Evolutionary conservation across 2,113 vertebrate genomes (phyloP).

Genomic region (Acinonyx jubatus): DNA sequence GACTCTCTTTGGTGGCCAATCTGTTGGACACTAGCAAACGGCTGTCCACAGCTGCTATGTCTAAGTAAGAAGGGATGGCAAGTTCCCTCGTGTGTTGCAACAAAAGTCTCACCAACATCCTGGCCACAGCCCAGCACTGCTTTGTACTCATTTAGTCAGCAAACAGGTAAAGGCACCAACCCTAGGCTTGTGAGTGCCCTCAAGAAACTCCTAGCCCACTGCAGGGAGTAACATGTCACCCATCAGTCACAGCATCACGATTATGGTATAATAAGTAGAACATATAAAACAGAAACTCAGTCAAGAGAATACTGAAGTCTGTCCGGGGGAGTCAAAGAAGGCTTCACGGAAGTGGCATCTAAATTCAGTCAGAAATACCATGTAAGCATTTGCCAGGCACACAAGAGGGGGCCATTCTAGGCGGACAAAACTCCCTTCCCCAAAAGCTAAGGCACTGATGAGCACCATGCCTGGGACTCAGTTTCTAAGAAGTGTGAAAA

Average conservation of each 20-base stretch:
- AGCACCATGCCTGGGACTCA: background rate
- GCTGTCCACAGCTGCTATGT: background rate
- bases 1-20: constrained; percentile 51
- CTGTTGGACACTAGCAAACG: constrained; percentile 28
- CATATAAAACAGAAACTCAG: background rate
- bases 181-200: rapidly evolving
- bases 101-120: background rate
- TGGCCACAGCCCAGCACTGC: rapidly evolving
- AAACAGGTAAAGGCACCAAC: background rate
- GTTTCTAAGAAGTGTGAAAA: background rate
- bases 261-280: background rate
- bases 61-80: background rate
- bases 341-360: background rate
- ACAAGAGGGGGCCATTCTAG: background rate
- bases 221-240: background rate
- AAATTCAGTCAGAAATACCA: background rate
- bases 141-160: background rate
- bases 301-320: background rate
- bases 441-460: background rate
- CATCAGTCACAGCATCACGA: background rate
- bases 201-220: background rate
- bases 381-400: background rate
- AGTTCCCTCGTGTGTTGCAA: background rate
- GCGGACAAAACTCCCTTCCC: background rate
- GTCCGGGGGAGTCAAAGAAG: background rate